Evolutionary conservation across 1,140 invertebrate species (phyloP), one percentile per base, ranked within the genome.

Genomic region (Lordiphosa clarofinis): DNA sequence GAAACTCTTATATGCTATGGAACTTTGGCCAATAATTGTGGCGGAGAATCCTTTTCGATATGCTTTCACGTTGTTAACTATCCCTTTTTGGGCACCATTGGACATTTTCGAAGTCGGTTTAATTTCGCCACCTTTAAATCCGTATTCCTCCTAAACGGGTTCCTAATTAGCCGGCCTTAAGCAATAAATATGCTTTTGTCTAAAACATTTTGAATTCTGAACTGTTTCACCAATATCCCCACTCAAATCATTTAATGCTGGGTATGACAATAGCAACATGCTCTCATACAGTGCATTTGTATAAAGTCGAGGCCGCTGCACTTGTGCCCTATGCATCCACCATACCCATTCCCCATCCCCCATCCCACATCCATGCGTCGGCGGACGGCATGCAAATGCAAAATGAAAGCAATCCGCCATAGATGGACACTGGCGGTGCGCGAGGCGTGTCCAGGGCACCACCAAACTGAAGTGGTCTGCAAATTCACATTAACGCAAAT

Each of bases 401-500:
- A 64, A 81, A 59, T 74, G 72, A 64, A 73, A 66, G 68, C 71
- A 53, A 57, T 62, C 37, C 54, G 60, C 52, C 55, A 55, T 46
- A 46, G 52, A 50, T 44, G 36, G 43, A n/a, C 31, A 12, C n/a
- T 12, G 36, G 38, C n/a, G 6, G 31, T 37, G 28, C 21, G 13
- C 33, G 13, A 43, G 52, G 28, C 28, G 31, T 15, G 9, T 24
- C 10, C 24, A 31, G 31, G 31, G 33, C 47, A 42, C 10, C 46
- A 21, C 48, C 40, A 56, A 60, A 66, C 52, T 84, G 78, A 82
- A 84, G 78, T 84, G 78, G 78, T 86, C 78, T 78, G 78, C 78
- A 84, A 84, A 84, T 84, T 49, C 73, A 67, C 78, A 84, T 84
- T 84, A 84, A 84, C 79, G 78, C 78, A 84, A 84, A 84, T 84